phyloP scores from a whole-genome alignment of 2,888 invertebrate genomes.

The Troides helena region DNA sequence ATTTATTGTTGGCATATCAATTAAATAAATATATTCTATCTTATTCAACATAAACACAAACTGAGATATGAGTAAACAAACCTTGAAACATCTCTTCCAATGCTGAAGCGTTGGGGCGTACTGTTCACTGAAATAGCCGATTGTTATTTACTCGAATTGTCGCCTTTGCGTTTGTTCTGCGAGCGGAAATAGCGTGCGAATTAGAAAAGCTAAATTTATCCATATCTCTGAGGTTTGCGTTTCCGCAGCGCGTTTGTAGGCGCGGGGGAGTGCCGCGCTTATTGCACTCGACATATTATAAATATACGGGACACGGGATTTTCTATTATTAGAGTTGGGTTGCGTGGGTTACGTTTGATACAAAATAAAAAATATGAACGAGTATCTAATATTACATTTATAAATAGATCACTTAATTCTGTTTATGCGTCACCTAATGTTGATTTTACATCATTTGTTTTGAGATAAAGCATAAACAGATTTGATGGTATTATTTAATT shows the following conservation, averaged over 20 bases:
- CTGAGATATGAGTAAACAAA: background rate
- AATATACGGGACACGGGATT: background rate
- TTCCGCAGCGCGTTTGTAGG: slow-evolving; percentile 8
- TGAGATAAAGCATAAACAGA: no score
- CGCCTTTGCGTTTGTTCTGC: slow-evolving; percentile 4
- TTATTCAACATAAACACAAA: background rate
- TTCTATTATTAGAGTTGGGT: no score
- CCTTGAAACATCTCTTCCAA: background rate
- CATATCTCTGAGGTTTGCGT: slow-evolving; percentile 6
- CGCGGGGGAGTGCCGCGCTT: background rate
- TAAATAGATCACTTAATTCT: no score
- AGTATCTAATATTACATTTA: no score
- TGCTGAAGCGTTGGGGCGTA: slow-evolving; percentile 2
- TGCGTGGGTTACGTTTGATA: no score
- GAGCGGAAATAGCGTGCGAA: slow-evolving; percentile 18
- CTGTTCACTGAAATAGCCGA: slow-evolving; percentile 15
- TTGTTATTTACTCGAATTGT: slow-evolving; percentile 17
- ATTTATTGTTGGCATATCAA: no score
- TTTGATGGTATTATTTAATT: no score
- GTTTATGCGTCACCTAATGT: no score
- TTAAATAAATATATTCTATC: no score
- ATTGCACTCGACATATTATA: slow-evolving; percentile 6
- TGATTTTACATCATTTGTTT: no score
- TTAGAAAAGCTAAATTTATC: slow-evolving; percentile 14
- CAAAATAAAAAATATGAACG: no score